Percentiles rank a stretch among this genome's conserved stretches.
Conservation (phyloP, 1,140 invertebrate species). For the Drosophila ercepeae region DNA sequence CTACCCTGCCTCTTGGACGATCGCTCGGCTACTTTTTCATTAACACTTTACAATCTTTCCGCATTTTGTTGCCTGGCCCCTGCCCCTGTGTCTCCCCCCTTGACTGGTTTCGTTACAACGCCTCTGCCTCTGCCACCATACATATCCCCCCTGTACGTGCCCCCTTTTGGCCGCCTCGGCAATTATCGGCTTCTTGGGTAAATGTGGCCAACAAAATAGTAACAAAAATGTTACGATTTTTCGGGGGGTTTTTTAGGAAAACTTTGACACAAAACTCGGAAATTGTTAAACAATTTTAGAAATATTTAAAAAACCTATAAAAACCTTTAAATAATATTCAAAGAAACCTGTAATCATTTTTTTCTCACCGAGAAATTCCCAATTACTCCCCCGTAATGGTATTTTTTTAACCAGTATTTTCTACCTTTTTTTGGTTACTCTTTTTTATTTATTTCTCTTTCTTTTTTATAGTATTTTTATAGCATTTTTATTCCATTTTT, state of each 20-base stretch:
- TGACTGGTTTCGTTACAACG: conserved; percentile 33
- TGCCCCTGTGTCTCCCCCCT: conserved; percentile 22
- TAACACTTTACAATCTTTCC: conserved; percentile 81
- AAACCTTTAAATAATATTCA: too few species aligned
- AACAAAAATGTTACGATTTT: background rate
- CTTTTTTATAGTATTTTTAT: background rate
- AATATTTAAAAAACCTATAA: too few species aligned
- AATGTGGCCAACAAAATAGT: background rate
- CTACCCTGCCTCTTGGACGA: conserved; percentile 12
- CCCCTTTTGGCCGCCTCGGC: background rate
- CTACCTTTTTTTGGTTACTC: too few species aligned
- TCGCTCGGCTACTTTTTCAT: conserved; percentile 71
- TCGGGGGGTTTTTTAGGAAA: background rate
- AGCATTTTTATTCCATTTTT: background rate
- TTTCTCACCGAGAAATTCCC: too few species aligned
- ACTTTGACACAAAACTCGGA: too few species aligned
- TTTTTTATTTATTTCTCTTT: conserved; percentile 11
- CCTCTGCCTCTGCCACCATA: conserved; percentile 3
- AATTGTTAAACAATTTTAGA: too few species aligned
- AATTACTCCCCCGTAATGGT: too few species aligned
- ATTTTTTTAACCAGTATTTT: background rate
- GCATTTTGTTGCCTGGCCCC: conserved; percentile 60
- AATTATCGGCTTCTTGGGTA: background rate
- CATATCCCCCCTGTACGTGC: background rate
- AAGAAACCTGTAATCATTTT: too few species aligned